Evolutionary conservation across 2,797 vertebrate species (phyloP).

Genomic region (Esox masquinongy): DNA sequence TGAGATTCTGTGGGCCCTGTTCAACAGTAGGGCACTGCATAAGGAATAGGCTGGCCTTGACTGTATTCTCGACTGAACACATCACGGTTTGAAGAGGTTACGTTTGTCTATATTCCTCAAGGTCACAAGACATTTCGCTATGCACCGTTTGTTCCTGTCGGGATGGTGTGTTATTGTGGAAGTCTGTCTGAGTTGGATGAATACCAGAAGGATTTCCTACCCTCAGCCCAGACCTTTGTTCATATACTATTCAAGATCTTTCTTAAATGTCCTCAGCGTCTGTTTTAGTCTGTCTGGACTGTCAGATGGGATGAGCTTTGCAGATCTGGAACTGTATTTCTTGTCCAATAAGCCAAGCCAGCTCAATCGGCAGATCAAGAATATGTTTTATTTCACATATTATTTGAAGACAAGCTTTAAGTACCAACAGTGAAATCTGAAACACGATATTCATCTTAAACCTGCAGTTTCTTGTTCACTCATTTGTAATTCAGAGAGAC

Average conservation of each 20-base stretch:
- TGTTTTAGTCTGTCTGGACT: background rate
- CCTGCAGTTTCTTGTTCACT: too few relatives aligned
- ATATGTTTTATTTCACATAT: too few relatives aligned
- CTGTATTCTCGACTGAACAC: conserved; percentile 12
- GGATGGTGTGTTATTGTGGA: conserved; percentile 9
- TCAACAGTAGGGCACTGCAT: background rate
- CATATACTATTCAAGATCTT: background rate
- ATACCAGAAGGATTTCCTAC: background rate
- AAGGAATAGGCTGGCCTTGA: background rate
- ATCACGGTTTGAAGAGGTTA: conserved; percentile 26
- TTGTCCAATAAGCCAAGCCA: background rate
- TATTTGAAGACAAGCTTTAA: too few relatives aligned
- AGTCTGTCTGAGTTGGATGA: background rate
- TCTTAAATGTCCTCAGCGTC: background rate
- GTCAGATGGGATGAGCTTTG: background rate
- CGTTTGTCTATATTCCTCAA: conserved; percentile 25
- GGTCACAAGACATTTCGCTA: conserved; percentile 8
- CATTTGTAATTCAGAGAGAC: too few relatives aligned
- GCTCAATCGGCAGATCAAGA: background rate
- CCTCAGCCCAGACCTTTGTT: background rate
- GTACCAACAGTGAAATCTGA: too few relatives aligned
- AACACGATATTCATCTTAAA: too few relatives aligned
- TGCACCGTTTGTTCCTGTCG: conserved; percentile 14
- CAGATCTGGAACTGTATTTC: background rate
- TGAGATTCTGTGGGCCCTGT: too few relatives aligned